Evolutionary conservation across 2,888 invertebrate species (phyloP), one percentile per base, ranked within the genome.

Genomic region (Taphrorychus bicolor): DNA sequence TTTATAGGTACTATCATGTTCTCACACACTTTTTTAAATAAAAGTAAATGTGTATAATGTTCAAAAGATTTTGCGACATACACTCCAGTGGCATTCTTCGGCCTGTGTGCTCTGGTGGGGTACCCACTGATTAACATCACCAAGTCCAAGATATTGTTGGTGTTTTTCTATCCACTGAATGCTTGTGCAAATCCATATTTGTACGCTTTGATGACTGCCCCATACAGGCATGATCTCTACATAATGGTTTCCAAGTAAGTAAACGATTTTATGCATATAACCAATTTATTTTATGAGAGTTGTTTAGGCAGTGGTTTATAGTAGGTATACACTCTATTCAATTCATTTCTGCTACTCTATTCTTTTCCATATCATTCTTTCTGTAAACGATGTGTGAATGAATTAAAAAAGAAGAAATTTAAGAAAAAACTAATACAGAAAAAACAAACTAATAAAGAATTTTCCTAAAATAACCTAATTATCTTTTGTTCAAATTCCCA

Each of bases 141-240:
- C 5, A 88, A 90, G 75, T 91, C 91, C 0, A 92, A 92, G 82
- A 90, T 96, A 54, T 83, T 95, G 9, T 83, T 95, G 68, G 95
- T 96, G 5, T 94, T 96, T 80, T 94, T 96, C 79, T 94, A 95
- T 79, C 96, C 96, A 0, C 83, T 97, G 69, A 96, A 96, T 82
- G 92, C 95, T 0, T 95, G 94, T 79, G 94, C 95, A 41, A 95
- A 97, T 83, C 96, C 96, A 0, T 95, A 95, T 84, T 83, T 97
- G 2, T 97, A 96, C 81, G 95, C 94, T 16, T 92, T 96, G 73
- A 84, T 95, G 77, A 96, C 95, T 5, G 89, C 93, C 70, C 94
- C 94, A 81, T 95, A 94, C 78, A 86, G 94, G 45, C 86, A 89
- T 73, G 94, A 95, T 80, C 84, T 93, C 18, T 85, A 88, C 59